Percentiles rank a stretch among this genome's conserved stretches.
Evolutionary conservation across 2,797 vertebrate genomes (phyloP).

Genomic region (Rhincodon typus): DNA sequence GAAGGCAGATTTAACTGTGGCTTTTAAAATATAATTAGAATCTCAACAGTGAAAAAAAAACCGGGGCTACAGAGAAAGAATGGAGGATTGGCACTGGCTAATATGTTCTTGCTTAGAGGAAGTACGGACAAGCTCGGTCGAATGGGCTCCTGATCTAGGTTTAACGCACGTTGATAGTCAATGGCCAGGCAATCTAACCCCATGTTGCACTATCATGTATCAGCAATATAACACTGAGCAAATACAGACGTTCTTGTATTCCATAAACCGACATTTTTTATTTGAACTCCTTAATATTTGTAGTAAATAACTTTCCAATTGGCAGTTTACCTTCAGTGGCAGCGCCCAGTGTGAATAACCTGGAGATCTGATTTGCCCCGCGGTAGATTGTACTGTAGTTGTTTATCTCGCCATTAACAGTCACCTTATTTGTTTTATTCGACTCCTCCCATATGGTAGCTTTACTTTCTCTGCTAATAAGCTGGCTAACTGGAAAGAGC

Average conservation of each 20-base stretch:
- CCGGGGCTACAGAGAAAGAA: too few species aligned
- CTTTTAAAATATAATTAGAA: too few species aligned
- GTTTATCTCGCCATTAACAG: background rate
- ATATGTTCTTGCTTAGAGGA: background rate
- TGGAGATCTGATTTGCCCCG: background rate
- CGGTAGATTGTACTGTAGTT: too few species aligned
- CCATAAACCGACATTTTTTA: background rate
- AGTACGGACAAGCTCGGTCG: background rate
- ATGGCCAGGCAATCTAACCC: background rate
- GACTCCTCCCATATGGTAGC: background rate
- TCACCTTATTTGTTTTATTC: background rate
- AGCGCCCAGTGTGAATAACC: background rate
- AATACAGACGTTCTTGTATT: background rate
- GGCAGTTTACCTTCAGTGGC: background rate
- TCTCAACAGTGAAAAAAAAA: too few species aligned
- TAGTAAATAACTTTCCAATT: background rate
- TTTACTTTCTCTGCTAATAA: background rate
- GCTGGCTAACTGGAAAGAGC: constrained; percentile 13
- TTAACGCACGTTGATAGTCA: background rate
- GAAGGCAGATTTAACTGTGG: background rate
- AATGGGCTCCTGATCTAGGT: background rate
- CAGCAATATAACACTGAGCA: background rate
- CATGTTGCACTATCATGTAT: background rate
- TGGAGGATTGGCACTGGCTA: too few species aligned
- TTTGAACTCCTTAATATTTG: background rate